Conservation (phyloP, 2,888 invertebrate species). For the Adineta ricciae region DNA sequence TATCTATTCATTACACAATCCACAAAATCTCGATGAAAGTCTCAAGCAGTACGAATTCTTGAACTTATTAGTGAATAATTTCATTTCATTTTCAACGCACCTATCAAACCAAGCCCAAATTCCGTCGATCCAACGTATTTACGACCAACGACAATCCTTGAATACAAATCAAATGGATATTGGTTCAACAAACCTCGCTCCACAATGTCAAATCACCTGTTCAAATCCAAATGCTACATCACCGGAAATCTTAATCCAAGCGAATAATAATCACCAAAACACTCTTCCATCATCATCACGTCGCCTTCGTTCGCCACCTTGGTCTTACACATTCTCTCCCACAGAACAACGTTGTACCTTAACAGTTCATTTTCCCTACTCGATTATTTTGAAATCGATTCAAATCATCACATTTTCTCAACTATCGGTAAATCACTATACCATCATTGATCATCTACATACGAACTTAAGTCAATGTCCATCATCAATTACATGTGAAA, state of each 20-base stretch:
- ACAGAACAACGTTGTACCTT: slow-evolving; percentile 75
- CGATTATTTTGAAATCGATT: slow-evolving; percentile 73
- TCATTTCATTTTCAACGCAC: background rate
- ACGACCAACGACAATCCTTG: background rate
- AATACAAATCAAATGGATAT: background rate
- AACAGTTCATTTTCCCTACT: slow-evolving; percentile 73
- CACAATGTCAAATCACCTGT: slow-evolving; percentile 17
- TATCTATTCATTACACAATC: background rate
- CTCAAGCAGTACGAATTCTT: background rate
- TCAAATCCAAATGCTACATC: background rate
- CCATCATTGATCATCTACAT: background rate
- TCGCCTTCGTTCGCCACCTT: slow-evolving; percentile 76
- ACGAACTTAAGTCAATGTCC: slow-evolving; percentile 5
- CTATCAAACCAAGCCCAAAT: background rate
- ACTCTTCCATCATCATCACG: slow-evolving; percentile 63
- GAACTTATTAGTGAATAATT: background rate
- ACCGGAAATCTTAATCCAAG: background rate
- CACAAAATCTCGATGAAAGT: background rate
- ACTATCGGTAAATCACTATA: background rate
- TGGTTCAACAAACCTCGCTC: background rate
- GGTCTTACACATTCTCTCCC: slow-evolving; percentile 88
- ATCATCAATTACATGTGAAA: slow-evolving; percentile 12
- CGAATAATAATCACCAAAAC: background rate
- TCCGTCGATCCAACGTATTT: background rate
- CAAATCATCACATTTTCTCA: slow-evolving; percentile 70